Evolutionary conservation across 2,888 invertebrate species (phyloP), one percentile per base, ranked within the genome.

Genomic region (Phragmatobia fuliginosa): DNA sequence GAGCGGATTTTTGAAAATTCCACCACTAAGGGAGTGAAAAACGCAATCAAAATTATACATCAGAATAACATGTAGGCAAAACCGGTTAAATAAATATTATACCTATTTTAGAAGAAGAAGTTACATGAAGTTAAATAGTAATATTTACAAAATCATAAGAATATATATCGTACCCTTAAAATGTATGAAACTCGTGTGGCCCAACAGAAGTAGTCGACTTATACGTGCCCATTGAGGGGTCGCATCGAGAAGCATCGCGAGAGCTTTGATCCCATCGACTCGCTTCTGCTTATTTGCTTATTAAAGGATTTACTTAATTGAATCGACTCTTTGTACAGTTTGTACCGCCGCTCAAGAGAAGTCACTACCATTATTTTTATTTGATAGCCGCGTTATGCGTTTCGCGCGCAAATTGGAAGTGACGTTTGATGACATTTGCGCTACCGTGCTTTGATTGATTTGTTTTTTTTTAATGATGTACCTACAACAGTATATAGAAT

Each of bases 271-370:
- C 86, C 83, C 80, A 66, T 72, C 85, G 71, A 56, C 68, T 89
- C 84, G 75, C 76, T 88, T 90, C 91, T 88, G 91, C 88, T 87
- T 90, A 88, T 91, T 91, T 90, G 92, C 88, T 85, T 82, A 80
- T 82, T 82, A 82, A 82, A 82, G 82, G 80, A 82, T 82, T 82
- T 80, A 75, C 79, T 80, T 82, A 81, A 82, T 80, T 77, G 80
- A 81, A 77, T 76, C 76, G 80, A 71, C 65, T 67, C 71, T 77
- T 73, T 77, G 74, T 71, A 49, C 58, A n/a, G 31, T 77, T 73
- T 77, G 74, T 71, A 49, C 58, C 31, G 31, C 14, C 10, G 62
- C 18, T 67, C 74, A 70, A 76, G 72, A 74, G 78, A 71, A 74
- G 72, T 59, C 52, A 49, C 45, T 59, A 61, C 72, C 76, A 79